These are phyloP conservation scores for Petrophora chlorosata DNA, from an alignment of 2,888 invertebrate genomes.

Conservation along the genomic window DNA sequence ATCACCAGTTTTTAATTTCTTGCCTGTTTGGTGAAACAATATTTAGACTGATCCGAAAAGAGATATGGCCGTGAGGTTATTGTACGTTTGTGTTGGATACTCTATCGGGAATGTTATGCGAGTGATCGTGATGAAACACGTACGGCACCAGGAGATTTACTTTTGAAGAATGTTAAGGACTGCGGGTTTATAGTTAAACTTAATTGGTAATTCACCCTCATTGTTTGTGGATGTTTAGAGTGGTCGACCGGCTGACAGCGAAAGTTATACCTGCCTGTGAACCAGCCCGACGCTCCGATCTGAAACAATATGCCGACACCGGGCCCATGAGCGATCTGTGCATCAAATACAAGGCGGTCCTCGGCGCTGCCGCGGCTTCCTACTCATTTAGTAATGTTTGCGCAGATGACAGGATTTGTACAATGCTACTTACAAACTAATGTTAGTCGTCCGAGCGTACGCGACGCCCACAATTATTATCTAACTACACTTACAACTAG, in stretches of 20 bases:
- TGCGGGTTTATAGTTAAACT: conserved; percentile 44
- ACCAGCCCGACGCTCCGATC: conserved; percentile 96
- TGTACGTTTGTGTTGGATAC: no score
- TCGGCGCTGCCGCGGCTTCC: neutral
- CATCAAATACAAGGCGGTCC: neutral
- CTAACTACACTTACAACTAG: conserved; percentile 38
- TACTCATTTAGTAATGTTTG: conserved; percentile 26
- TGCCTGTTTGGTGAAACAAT: no score
- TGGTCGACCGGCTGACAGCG: conserved; percentile 98
- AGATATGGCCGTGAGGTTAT: no score
- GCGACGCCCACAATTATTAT: conserved; percentile 1
- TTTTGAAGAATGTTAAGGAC: conserved; percentile 25
- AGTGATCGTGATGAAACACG: conserved; percentile 20
- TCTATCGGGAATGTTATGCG: conserved; percentile 21
- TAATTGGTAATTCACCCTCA: conserved; percentile 90
- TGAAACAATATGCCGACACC: conserved; percentile 86
- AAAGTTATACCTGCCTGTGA: conserved; percentile 96
- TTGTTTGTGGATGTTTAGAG: conserved; percentile 94
- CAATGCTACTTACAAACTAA: conserved; percentile 26
- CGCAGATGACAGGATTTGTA: conserved; percentile 30
- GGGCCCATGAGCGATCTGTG: conserved; percentile 53
- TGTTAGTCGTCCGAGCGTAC: conserved; percentile 26
- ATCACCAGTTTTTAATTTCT: no score
- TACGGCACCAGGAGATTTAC: conserved; percentile 14
- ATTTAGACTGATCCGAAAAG: no score